Percentiles rank a stretch among this genome's conserved stretches.
Conservation (phyloP, 2,113 vertebrate species). For the Ellobius talpinus region DNA sequence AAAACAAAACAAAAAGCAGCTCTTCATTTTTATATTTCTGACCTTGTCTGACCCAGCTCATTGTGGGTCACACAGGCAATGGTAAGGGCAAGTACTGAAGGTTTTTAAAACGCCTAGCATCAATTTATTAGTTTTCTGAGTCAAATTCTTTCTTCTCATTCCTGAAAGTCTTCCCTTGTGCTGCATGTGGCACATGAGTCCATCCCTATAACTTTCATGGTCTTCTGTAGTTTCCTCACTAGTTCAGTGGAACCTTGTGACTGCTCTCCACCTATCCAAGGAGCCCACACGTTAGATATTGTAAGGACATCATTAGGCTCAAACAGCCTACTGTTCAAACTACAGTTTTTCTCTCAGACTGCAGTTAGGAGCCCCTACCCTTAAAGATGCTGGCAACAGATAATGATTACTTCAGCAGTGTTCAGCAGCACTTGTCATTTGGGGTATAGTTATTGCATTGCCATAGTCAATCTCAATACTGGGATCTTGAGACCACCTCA, state of each 20-base stretch:
- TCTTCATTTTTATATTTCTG: not conserved
- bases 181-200: not conserved
- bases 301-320: not conserved
- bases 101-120: not conserved
- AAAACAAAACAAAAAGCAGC: slow-evolving; percentile 11
- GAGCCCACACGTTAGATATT: not conserved
- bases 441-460: not conserved
- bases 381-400: not conserved
- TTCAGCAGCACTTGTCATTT: not conserved
- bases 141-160: slow-evolving; percentile 16
- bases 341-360: not conserved
- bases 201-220: not conserved
- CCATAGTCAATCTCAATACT: not conserved
- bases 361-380: not conserved
- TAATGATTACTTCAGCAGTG: not conserved
- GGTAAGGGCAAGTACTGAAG: slow-evolving; percentile 32
- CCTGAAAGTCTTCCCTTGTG: not conserved
- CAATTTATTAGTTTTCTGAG: slow-evolving; percentile 40
- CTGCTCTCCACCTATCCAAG: not conserved
- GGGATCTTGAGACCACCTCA: not conserved
- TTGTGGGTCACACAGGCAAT: slow-evolving; percentile 3
- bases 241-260: slow-evolving; percentile 1
- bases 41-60: not conserved
- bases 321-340: not conserved
- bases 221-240: not conserved